These are phyloP conservation scores for Hydractinia echinata DNA, from an alignment of 30 jellyfish, hydroid and myxozoan genomes.

Conservation along the genomic window DNA sequence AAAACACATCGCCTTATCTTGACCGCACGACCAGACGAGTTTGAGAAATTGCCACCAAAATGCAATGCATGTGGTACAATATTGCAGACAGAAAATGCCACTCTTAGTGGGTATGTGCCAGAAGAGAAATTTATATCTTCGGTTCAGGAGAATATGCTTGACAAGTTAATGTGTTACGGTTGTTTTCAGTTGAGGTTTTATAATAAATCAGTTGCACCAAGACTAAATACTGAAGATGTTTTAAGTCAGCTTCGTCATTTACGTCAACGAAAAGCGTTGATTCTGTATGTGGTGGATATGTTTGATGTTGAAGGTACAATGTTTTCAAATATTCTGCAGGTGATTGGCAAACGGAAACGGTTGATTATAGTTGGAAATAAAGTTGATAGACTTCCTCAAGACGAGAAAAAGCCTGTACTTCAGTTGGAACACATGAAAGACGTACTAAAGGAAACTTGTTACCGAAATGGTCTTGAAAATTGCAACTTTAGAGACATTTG, in stretches of 20 bases:
- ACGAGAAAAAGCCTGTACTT: conserved; percentile 37
- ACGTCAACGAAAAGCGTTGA: conserved; percentile 44
- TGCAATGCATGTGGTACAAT: conserved; percentile 75
- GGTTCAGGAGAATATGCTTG: conserved; percentile 13
- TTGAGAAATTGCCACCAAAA: conserved; percentile 56
- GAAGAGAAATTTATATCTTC: conserved; percentile 44
- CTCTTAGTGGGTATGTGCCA: conserved; percentile 43
- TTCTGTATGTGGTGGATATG: conserved; percentile 74
- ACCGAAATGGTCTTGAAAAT: conserved; percentile 41
- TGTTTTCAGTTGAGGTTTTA: conserved; percentile 48
- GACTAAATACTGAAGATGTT: conserved; percentile 36
- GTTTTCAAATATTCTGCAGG: conserved; percentile 36
- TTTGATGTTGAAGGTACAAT: conserved; percentile 65
- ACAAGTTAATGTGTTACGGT: conserved; percentile 43
- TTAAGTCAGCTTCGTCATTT: conserved; percentile 47
- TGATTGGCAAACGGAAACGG: conserved; percentile 57
- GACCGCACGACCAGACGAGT: conserved; percentile 44
- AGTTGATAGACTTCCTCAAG: conserved; percentile 69
- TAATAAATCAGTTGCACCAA: conserved; percentile 14
- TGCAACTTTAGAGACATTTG: conserved; percentile 63
- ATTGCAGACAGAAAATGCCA: conserved; percentile 53
- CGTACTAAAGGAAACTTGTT: conserved; percentile 37
- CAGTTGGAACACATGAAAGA: conserved; percentile 48
- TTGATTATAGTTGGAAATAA: conserved; percentile 76
- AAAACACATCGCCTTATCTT: conserved; percentile 10